Evolutionary conservation across 2,797 vertebrate genomes (phyloP).

Genomic region (Phylloscopus collybita): DNA sequence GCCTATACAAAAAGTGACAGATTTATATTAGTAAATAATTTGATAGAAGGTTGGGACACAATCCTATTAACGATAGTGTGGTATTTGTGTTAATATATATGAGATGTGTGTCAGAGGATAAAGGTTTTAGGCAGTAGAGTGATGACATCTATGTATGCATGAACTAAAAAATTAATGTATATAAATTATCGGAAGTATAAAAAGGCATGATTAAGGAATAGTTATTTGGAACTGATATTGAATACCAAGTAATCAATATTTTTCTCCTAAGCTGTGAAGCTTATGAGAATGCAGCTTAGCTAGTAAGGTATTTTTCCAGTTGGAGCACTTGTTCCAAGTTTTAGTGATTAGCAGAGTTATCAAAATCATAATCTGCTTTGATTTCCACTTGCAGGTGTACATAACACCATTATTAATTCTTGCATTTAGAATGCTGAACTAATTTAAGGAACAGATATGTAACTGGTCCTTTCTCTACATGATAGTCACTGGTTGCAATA

Average conservation of each 20-base stretch:
- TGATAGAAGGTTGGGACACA: background rate
- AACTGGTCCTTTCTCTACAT: background rate
- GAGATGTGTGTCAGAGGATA: background rate
- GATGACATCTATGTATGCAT: background rate
- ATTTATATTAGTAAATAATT: background rate
- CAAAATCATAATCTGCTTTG: background rate
- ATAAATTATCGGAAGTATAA: background rate
- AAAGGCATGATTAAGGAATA: background rate
- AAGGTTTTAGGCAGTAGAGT: background rate
- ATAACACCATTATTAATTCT: background rate
- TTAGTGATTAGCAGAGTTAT: background rate
- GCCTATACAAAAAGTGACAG: background rate
- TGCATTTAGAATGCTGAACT: background rate
- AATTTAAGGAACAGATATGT: background rate
- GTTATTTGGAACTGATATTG: background rate
- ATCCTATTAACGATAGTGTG: background rate
- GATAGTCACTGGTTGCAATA: background rate
- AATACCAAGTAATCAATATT: background rate
- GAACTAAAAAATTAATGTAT: background rate
- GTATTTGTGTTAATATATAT: background rate
- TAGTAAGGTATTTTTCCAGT: background rate
- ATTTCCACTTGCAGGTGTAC: background rate
- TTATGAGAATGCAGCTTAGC: background rate
- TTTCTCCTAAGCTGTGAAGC: background rate
- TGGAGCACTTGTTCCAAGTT: background rate